phyloP scores from a whole-genome alignment of 2,888 invertebrate genomes.

The Chymomyza caudatula region DNA sequence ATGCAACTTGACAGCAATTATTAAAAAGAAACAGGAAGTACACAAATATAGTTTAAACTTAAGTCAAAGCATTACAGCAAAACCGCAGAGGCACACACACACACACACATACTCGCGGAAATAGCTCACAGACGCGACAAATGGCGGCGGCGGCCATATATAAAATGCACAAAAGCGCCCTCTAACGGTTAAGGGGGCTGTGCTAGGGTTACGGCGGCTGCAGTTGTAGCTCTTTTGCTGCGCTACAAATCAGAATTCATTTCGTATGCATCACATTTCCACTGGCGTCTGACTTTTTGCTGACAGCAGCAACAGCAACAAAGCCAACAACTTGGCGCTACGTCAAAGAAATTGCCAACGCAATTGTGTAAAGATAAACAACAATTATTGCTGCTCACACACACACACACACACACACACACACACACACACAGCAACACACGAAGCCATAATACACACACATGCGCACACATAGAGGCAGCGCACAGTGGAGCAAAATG shows the following conservation, averaged over 20 bases:
- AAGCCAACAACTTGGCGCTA: background rate
- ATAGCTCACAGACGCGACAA: slow-evolving; percentile 56
- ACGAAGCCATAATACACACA: background rate
- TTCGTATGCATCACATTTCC: slow-evolving; percentile 72
- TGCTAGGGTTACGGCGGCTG: background rate
- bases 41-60: background rate
- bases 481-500: slow-evolving; percentile 36
- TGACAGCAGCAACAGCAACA: slow-evolving; percentile 21
- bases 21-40: slow-evolving; percentile 3
- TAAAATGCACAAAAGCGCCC: slow-evolving; percentile 63
- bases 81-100: slow-evolving; percentile 7
- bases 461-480: background rate
- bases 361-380: slow-evolving; percentile 74
- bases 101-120: slow-evolving; percentile 36
- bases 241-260: slow-evolving; percentile 71
- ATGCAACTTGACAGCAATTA: background rate
- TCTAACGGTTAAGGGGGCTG: background rate
- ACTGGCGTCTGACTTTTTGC: slow-evolving; percentile 48
- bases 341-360: slow-evolving; percentile 67
- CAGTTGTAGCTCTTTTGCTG: background rate
- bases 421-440: background rate
- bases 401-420: background rate
- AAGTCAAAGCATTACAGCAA: slow-evolving; percentile 6
- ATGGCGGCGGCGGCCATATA: slow-evolving; percentile 46
- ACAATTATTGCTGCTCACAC: slow-evolving; percentile 67